Evolutionary conservation across 2,113 vertebrate genomes (phyloP).

Genomic region (Triplophysa tibetana): DNA sequence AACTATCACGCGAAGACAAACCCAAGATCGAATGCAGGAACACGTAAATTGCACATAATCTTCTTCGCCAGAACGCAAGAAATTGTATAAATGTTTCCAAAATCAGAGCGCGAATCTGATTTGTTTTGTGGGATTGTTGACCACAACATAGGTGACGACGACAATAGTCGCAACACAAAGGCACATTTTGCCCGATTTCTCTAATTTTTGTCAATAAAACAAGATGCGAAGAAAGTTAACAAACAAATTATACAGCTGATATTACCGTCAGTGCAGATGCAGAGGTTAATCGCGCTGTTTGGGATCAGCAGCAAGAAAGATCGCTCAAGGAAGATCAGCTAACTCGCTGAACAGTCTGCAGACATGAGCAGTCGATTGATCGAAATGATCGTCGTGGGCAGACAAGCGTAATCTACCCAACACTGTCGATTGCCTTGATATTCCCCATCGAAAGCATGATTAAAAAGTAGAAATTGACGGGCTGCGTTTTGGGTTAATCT

Average conservation of each 20-base stretch:
- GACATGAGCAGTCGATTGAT: neutral
- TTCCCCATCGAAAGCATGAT: neutral
- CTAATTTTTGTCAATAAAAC: too few relatives aligned
- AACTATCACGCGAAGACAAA: neutral
- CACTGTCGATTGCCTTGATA: neutral
- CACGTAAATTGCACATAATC: neutral
- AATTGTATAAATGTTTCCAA: neutral
- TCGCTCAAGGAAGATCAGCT: conserved; percentile 1
- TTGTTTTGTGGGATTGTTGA: conserved; percentile 8
- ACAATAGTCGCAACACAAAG: conserved; percentile 22
- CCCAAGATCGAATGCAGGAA: neutral
- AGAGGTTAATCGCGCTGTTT: conserved; percentile 34
- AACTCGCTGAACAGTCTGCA: neutral
- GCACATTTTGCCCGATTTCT: neutral
- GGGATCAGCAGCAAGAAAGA: conserved; percentile 20
- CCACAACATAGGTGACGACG: neutral
- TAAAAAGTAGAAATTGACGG: neutral
- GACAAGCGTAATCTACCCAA: neutral
- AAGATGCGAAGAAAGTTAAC: too few relatives aligned
- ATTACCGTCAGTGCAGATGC: conserved; percentile 28
- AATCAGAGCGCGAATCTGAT: neutral
- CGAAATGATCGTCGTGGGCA: neutral
- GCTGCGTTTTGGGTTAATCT: neutral
- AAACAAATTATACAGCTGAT: neutral
- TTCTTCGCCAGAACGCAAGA: neutral